Percentiles rank a stretch among this genome's conserved stretches.
phyloP scores from a whole-genome alignment of 1,140 invertebrate genomes.

The Drosophila mayri region DNA sequence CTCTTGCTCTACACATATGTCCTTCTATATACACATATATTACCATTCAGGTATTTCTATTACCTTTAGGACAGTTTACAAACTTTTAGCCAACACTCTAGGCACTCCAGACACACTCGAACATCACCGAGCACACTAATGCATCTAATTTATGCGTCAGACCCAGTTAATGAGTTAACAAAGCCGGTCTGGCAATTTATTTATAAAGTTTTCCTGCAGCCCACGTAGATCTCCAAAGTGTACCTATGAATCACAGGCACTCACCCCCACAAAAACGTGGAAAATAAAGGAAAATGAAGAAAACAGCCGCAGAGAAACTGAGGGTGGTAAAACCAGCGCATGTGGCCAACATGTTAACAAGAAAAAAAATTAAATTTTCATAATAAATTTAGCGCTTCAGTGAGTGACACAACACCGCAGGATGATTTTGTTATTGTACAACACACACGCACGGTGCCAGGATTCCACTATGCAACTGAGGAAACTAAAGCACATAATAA shows the following conservation, averaged over 20 bases:
- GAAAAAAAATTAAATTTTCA: constrained; percentile 71
- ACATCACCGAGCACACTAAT: constrained; percentile 20
- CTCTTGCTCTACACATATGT: neutral
- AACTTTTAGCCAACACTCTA: constrained; percentile 16
- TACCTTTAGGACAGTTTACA: constrained; percentile 11
- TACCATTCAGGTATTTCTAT: constrained; percentile 5
- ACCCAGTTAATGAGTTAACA: constrained; percentile 39
- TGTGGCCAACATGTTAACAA: constrained; percentile 46
- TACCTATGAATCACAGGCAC: constrained; percentile 35
- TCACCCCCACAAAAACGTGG: constrained; percentile 1
- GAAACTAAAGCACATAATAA: constrained; percentile 14
- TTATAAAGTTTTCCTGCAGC: constrained; percentile 34
- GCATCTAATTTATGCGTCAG: constrained; percentile 31
- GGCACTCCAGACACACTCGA: constrained; percentile 4
- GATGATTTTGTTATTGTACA: constrained; percentile 46
- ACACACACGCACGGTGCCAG: neutral
- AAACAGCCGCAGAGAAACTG: neutral
- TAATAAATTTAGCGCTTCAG: constrained; percentile 66
- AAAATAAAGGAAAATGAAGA: neutral
- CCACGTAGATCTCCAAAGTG: constrained; percentile 36
- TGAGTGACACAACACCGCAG: constrained; percentile 58
- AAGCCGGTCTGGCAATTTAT: constrained; percentile 31
- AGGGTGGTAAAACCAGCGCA: constrained; percentile 10
- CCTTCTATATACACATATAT: neutral
- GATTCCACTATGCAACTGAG: neutral